Base-by-base conservation (phyloP, 2,888 invertebrate species). In the Thereva nobilitata region DNA sequence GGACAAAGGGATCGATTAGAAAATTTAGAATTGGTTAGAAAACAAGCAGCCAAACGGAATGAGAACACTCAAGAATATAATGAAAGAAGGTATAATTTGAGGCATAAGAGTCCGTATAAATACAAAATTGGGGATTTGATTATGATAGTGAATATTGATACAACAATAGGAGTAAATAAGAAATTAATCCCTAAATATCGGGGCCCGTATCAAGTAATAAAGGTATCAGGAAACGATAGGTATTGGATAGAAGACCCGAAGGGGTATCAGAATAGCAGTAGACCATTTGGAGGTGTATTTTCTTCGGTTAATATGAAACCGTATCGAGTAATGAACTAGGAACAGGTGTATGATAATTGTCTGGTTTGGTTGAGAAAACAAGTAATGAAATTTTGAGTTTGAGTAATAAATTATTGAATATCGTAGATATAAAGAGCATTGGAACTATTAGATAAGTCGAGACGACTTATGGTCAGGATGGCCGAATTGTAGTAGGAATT, bases 1-100 rank as follows among this genome's bases (percentile, higher is more conserved):
- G 23, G 23, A 23, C 23, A 2, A 23, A 23, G 1, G 2, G 23
- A 23, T 23, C 23, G 23, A 23, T 23, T 23, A 23, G 23, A 23
- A 23, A 23, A 23, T 23, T 23, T 23, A 7, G 52, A 68, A n/a
- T 38, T 68, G 35, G n/a, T 23, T 34, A 50, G 52, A 10, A 44
- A 73, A 52, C 54, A 73, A 45, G 47, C 67, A n/a, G 53, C 23
- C 1, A 23, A 23, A 23, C 23, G 23, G 2, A 2, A 23, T 34
- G 49, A 63, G 7, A 70, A 71, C 49, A 63, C 5, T 5, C 74
- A 76, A 56, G 34, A 66, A 3, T 71, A 73, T 37, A 75, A 73
- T 65, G 68, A 75, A 57, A 57, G 52, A 8, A 65, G 71, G 66
- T 75, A 71, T 68, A 70, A 77, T 67, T 72, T 70, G 54, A 74